These are phyloP conservation scores for Tichodroma muraria DNA, from an alignment of 2,113 vertebrate species.

Conservation along the genomic window DNA sequence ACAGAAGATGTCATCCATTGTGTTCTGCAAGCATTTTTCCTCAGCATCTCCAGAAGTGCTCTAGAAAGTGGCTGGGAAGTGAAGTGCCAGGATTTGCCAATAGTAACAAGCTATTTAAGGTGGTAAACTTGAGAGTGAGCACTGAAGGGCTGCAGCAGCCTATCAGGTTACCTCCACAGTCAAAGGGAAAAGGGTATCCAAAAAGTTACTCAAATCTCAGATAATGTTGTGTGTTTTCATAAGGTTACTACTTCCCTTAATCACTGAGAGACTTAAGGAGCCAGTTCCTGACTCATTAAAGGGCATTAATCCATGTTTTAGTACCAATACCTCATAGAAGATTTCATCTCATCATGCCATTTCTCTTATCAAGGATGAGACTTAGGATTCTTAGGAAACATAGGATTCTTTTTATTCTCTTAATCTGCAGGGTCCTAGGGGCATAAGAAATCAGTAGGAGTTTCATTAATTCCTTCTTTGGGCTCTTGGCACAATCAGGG, in stretches of 20 bases:
- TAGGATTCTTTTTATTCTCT: neutral
- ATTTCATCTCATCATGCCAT: neutral
- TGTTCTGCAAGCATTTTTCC: neutral
- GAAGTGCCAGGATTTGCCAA: neutral
- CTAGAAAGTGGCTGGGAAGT: neutral
- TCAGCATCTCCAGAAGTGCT: neutral
- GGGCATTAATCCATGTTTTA: neutral
- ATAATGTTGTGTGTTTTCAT: neutral
- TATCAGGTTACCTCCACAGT: neutral
- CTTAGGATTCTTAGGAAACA: neutral
- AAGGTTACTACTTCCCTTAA: neutral
- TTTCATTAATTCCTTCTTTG: neutral
- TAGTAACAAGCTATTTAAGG: neutral
- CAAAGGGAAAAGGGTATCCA: neutral
- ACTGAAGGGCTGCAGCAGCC: neutral
- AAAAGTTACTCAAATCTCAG: neutral
- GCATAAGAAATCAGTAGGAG: neutral
- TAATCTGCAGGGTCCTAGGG: neutral
- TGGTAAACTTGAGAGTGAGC: neutral
- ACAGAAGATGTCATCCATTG: neutral
- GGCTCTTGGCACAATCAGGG: neutral
- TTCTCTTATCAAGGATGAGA: neutral
- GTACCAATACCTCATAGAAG: neutral
- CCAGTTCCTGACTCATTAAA: neutral
- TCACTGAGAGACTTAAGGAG: neutral